Conservation (phyloP, 2,888 invertebrate species). For the Sphinx pinastri region DNA sequence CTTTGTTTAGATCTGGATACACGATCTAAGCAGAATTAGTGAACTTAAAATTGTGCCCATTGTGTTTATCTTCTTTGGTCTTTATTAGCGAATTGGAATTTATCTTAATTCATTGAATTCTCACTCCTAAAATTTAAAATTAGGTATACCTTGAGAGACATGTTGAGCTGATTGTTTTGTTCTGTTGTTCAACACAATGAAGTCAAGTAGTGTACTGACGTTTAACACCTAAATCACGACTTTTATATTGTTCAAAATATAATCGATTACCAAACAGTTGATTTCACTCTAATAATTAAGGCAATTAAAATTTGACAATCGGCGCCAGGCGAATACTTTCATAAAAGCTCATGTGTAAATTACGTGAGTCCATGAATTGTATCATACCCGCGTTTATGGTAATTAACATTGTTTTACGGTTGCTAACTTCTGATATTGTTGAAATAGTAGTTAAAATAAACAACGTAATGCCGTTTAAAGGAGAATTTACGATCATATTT, state of each 20-base stretch:
- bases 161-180: constrained; percentile 22
- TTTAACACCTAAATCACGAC: constrained; percentile 36
- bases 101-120: too few species aligned
- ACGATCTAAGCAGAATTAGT: too few species aligned
- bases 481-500: not conserved
- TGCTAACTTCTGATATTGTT: not conserved
- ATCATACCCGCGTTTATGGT: not conserved
- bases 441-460: not conserved
- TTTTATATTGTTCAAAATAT: constrained; percentile 45
- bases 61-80: not conserved
- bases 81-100: not conserved
- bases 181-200: constrained; percentile 29
- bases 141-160: constrained; percentile 13
- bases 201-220: constrained; percentile 41
- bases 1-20: not conserved
- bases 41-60: too few species aligned
- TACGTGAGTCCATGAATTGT: constrained; percentile 15
- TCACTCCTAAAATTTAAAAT: not conserved
- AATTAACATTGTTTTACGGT: constrained; percentile 20
- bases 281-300: constrained; percentile 41
- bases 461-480: not conserved
- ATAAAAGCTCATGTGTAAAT: constrained; percentile 15
- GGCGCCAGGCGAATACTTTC: constrained; percentile 21
- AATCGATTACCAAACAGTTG: constrained; percentile 39
- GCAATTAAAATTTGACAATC: constrained; percentile 35